Conservation (phyloP, 2,888 invertebrate species). For the Schizotus pectinicornis region DNA sequence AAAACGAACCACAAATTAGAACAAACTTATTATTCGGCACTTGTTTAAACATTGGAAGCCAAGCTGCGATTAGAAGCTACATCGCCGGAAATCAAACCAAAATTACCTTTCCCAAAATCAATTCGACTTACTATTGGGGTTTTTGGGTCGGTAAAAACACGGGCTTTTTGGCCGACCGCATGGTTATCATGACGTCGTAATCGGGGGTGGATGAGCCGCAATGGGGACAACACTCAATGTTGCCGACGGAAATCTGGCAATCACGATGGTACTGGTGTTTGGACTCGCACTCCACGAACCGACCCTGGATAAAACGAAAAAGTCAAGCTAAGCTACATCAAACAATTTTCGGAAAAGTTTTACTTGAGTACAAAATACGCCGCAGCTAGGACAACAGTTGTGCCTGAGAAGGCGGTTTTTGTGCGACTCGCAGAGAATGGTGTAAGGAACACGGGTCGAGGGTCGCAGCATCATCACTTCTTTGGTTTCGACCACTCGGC, state of each 20-base stretch:
- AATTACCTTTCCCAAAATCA: not conserved
- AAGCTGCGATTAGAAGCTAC: too few relatives aligned
- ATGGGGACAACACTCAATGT: conserved; percentile 69
- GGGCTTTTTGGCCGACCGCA: conserved; percentile 68
- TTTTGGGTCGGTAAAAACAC: conserved; percentile 68
- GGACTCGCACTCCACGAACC: conserved; percentile 79
- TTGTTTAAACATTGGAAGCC: too few relatives aligned
- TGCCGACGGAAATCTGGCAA: conserved; percentile 63
- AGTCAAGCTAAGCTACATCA: not conserved
- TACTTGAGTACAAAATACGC: conserved; percentile 88
- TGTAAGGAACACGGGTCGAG: conserved; percentile 77
- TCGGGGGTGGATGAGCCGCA: conserved; percentile 69
- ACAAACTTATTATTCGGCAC: too few relatives aligned
- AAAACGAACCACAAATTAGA: too few relatives aligned
- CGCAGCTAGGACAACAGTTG: conserved; percentile 90
- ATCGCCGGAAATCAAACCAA: not conserved
- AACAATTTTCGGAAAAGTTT: conserved; percentile 12
- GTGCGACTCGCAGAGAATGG: conserved; percentile 81
- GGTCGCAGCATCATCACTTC: conserved; percentile 70
- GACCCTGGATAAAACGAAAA: conserved; percentile 65
- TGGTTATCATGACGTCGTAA: conserved; percentile 66
- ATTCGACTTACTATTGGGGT: conserved; percentile 47
- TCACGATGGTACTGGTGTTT: conserved; percentile 85
- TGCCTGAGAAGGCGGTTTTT: conserved; percentile 76
- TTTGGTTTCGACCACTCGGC: conserved; percentile 67